Percentiles rank a stretch among this genome's conserved stretches.
Conservation (phyloP, 2,797 vertebrate genomes). For the Galagoides demidoff region DNA sequence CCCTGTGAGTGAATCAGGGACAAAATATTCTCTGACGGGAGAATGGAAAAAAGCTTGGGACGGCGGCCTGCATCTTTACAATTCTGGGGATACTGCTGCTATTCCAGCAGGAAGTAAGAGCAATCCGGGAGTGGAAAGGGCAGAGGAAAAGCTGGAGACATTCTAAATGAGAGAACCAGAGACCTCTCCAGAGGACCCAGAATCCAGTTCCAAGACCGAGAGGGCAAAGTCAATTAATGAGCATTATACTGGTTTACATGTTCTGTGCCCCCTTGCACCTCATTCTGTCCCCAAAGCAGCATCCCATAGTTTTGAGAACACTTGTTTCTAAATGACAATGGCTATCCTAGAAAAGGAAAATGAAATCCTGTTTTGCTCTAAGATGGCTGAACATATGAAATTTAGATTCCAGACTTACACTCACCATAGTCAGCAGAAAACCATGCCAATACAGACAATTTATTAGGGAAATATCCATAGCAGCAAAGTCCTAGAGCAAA, state of each 20-base stretch:
- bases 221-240: constrained; percentile 13
- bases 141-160: not conserved
- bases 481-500: constrained; percentile 48
- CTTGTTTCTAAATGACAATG: not conserved
- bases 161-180: not conserved
- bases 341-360: not conserved
- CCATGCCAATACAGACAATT: constrained; percentile 48
- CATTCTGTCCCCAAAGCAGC: not conserved
- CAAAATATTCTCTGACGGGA: not conserved
- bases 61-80: not conserved
- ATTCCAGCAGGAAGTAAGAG: constrained; percentile 25
- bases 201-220: not conserved
- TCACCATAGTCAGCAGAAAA: constrained; percentile 68
- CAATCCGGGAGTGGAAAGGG: not conserved
- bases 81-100: not conserved
- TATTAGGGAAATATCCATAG: constrained; percentile 63
- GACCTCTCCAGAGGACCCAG: not conserved
- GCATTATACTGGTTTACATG: not conserved
- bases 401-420: constrained; percentile 76
- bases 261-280: constrained; percentile 6
- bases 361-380: not conserved
- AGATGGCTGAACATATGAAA: constrained; percentile 66
- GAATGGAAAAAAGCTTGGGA: not conserved
- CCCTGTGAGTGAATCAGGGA: not conserved
- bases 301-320: not conserved